Conservation (phyloP, 2,797 vertebrate genomes). For the Malurus splendens region DNA sequence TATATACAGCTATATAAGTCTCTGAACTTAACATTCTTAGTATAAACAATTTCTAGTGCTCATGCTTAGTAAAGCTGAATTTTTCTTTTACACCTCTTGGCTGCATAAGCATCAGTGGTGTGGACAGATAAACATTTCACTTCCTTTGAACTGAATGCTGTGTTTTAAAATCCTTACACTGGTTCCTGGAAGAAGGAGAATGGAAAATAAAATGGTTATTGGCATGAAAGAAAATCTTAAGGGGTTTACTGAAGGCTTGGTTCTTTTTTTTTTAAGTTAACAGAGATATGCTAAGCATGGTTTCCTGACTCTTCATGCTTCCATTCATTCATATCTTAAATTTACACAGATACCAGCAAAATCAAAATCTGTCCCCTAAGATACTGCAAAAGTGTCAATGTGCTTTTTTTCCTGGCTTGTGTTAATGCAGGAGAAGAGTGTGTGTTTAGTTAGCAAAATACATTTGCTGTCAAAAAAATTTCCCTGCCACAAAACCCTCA, state of each 20-base stretch:
- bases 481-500: neutral
- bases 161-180: neutral
- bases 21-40: neutral
- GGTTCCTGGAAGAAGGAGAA: neutral
- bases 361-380: neutral
- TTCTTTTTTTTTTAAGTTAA: neutral
- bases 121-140: neutral
- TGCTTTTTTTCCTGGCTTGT: neutral
- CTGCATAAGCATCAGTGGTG: neutral
- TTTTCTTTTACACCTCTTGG: neutral
- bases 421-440: neutral
- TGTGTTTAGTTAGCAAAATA: neutral
- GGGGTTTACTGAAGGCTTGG: neutral
- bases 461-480: neutral
- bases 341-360: neutral
- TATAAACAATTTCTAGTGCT: neutral
- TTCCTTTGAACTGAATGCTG: neutral
- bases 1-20: neutral
- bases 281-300: neutral
- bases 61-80: neutral
- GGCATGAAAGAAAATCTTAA: neutral
- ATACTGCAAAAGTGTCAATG: neutral
- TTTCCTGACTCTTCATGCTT: neutral
- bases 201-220: neutral
- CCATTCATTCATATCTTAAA: neutral